Base-by-base conservation (phyloP, 1,140 invertebrate species). In the Papilio polyxenes region DNA sequence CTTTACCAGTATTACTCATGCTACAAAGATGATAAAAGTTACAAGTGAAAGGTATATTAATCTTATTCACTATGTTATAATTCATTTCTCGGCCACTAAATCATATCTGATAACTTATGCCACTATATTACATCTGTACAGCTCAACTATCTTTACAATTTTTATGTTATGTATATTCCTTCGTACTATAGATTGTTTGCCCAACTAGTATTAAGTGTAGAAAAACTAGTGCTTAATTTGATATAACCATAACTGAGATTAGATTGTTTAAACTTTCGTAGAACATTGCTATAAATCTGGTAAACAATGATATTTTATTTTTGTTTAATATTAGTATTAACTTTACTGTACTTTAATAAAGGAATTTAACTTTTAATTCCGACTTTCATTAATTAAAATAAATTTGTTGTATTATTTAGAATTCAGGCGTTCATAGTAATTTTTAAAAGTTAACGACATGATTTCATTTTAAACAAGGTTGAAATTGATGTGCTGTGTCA, bases 41-140 rank as follows among this genome's bases (percentile, higher is more conserved):
- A 40, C 11, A 69, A 69, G 10, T 65, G 23, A 23, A 65, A 7
- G 62, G 62, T 37, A 69, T 49, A 76, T 76, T 76, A 76, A 20
- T 76, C 75, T 76, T 76, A 76, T n/a, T 76, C 75, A 76, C 65
- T 51, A 23, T 76, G 75, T 76, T 76, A 20, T 48, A 76, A 2
- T 76, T 76, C 49, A 76, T 76, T 53, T 53, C 48, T 48, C 20
- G 75, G 75, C 44, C 10, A 76, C 44, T 76, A 76, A 76, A 76
- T 76, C 75, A 76, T 76, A 49, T 76, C 75, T 23, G 75, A 76
- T 76, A 51, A 51, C 75, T 3, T 10, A 49, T 49, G 31, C 3
- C 5, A 48, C 20, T 20, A 53, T 76, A 76, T 76, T 53, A 76
- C 20, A 49, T 76, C 44, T 10, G 20, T 53, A 8, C 3, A 44